phyloP scores from a whole-genome alignment of 2,797 vertebrate genomes.

The Helarctos malayanus region DNA sequence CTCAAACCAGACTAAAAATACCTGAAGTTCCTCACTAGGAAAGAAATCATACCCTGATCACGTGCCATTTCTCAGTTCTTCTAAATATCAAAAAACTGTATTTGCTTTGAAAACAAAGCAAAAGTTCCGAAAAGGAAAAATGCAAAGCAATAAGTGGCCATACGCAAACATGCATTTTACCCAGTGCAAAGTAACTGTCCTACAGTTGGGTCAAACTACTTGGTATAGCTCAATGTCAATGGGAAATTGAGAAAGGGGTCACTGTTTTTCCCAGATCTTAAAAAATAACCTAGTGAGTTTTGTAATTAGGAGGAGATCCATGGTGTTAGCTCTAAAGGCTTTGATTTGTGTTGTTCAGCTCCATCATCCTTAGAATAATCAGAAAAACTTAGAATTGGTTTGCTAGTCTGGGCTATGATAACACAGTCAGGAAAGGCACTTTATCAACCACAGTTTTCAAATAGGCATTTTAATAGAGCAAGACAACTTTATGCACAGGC shows the following conservation, averaged over 20 bases:
- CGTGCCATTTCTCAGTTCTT: constrained; percentile 14
- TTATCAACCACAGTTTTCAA: neutral
- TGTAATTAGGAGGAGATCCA: neutral
- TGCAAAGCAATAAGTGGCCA: neutral
- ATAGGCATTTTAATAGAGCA: constrained; percentile 15
- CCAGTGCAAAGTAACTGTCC: neutral
- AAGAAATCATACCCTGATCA: neutral
- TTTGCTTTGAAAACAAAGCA: neutral
- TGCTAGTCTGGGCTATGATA: neutral
- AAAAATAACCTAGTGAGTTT: neutral
- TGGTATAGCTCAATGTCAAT: neutral
- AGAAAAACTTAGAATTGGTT: neutral
- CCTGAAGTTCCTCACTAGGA: neutral
- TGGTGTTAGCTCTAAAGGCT: neutral
- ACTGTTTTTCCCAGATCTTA: neutral
- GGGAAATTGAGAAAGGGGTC: neutral
- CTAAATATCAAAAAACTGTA: neutral
- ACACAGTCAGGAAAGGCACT: neutral
- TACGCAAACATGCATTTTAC: neutral
- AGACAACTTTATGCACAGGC: neutral
- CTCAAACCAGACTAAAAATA: neutral
- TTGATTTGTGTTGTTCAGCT: neutral
- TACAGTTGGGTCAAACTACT: neutral
- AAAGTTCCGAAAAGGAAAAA: neutral
- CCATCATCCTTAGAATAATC: neutral